A percentile compares a stretch with the other conserved stretches of the same genome.
These are phyloP conservation scores for Alligator mississippiensis DNA, from an alignment of 2,113 vertebrate genomes.

Conservation along the genomic window DNA sequence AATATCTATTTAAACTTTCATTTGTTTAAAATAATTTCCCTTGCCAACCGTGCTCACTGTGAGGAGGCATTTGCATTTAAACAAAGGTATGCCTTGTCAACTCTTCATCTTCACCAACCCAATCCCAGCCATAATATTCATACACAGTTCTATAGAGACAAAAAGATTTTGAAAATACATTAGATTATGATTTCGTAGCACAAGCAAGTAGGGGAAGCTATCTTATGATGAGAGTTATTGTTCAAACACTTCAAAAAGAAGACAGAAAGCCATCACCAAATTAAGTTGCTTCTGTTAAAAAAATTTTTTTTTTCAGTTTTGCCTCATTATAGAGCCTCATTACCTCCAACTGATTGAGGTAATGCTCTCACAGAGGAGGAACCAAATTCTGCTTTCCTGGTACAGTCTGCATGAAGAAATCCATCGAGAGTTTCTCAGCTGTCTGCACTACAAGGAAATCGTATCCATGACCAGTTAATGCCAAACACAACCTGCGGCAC, in stretches of 20 bases:
- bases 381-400: not conserved
- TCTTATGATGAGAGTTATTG: not conserved
- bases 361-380: not conserved
- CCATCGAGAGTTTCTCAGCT: not conserved
- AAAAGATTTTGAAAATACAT: conserved; percentile 31
- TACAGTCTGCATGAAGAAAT: not conserved
- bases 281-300: not conserved
- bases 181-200: conserved; percentile 40
- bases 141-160: conserved; percentile 49
- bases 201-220: conserved; percentile 13
- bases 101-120: conserved; percentile 61
- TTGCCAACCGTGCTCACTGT: conserved; percentile 66
- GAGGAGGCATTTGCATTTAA: conserved; percentile 58
- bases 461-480: not conserved
- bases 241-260: not conserved
- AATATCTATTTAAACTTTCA: conserved; percentile 69
- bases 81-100: conserved; percentile 57
- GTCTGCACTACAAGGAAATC: not conserved
- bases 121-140: conserved; percentile 46
- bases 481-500: no score
- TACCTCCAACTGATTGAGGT: not conserved
- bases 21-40: conserved; percentile 51
- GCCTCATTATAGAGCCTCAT: not conserved
- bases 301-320: not conserved
- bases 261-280: not conserved